These are phyloP conservation scores for Amazona ochrocephala DNA, from an alignment of 2,797 vertebrate species.

Conservation along the genomic window DNA sequence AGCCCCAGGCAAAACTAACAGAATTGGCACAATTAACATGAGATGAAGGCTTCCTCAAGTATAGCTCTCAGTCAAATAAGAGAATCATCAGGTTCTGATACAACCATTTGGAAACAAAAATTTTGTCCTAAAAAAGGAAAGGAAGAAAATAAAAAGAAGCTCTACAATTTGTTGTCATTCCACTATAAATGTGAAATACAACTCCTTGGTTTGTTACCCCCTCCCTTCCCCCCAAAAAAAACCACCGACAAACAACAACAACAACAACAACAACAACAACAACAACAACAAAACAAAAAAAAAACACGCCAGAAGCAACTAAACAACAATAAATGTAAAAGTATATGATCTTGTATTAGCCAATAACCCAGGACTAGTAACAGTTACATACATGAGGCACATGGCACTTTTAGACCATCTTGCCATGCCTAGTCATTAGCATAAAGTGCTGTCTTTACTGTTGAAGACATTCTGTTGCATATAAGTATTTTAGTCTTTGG, in stretches of 20 bases:
- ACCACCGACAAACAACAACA: no score
- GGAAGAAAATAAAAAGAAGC: no score
- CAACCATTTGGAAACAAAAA: neutral
- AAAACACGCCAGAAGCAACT: fast-evolving
- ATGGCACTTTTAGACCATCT: neutral
- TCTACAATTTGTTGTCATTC: neutral
- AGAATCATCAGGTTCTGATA: neutral
- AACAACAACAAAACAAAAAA: neutral
- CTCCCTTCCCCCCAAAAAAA: neutral
- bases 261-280: no score
- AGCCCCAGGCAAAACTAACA: neutral
- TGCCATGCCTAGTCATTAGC: neutral
- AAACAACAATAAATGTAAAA: neutral
- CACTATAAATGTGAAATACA: neutral
- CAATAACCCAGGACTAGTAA: neutral
- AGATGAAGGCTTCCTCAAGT: neutral
- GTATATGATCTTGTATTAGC: neutral
- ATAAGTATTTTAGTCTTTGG: neutral
- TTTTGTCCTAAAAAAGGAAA: neutral
- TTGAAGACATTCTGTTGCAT: neutral
- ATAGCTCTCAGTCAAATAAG: neutral
- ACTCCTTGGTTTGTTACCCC: neutral
- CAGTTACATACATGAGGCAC: neutral
- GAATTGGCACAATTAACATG: neutral
- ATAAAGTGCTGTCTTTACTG: neutral